Percentiles rank a stretch among this genome's conserved stretches.
phyloP scores from a whole-genome alignment of 37 sponge, comb jelly and placozoan species.

The Hormiphora californensis region DNA sequence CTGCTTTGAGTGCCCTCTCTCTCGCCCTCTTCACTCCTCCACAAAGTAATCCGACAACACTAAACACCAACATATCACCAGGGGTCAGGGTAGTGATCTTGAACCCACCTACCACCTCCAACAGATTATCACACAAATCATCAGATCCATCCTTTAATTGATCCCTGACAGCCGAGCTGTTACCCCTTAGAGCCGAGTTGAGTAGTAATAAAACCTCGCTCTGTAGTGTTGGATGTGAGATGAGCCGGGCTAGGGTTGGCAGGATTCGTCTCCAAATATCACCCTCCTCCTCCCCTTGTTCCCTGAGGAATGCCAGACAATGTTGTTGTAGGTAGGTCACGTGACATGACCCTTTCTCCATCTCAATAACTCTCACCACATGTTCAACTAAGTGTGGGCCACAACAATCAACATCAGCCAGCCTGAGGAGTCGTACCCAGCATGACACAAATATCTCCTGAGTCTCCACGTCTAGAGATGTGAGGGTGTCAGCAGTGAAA shows the following conservation, averaged over 20 bases:
- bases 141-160: not conserved
- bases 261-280: constrained; percentile 16
- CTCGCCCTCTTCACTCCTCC: not conserved
- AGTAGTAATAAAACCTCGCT: not conserved
- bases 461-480: not conserved
- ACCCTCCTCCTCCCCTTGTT: not conserved
- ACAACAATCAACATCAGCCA: not conserved
- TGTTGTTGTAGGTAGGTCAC: not conserved
- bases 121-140: not conserved
- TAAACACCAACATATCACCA: constrained; percentile 26
- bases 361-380: not conserved
- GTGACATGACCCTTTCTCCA: not conserved
- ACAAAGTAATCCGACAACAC: constrained; percentile 21
- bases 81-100: constrained; percentile 22
- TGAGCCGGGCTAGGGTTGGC: not conserved
- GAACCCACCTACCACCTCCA: constrained; percentile 8
- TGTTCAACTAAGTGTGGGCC: not conserved
- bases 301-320: not conserved
- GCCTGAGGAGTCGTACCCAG: not conserved
- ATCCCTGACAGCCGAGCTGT: not conserved
- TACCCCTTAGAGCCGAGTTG: not conserved
- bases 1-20: not conserved
- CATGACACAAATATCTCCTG: not conserved
- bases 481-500: constrained; percentile 7
- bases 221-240: not conserved